phyloP scores from a whole-genome alignment of 2,888 invertebrate genomes.

The Molorchus minor region DNA sequence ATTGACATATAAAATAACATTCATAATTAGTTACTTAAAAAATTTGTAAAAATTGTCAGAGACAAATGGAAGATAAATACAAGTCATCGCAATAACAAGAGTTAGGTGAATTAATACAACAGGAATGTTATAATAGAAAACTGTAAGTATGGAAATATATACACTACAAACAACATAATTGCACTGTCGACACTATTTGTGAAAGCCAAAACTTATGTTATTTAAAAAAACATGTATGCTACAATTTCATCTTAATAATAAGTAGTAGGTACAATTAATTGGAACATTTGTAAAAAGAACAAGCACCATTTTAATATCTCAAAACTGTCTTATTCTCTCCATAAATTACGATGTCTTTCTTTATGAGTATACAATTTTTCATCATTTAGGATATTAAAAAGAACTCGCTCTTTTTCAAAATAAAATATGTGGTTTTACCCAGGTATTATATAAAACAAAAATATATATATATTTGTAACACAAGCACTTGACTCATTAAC shows the following conservation, averaged over 20 bases:
- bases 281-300: constrained; percentile 16
- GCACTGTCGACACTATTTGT: constrained; percentile 6
- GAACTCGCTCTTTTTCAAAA: not conserved
- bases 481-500: constrained; percentile 6
- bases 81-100: constrained; percentile 46
- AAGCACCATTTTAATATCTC: not conserved
- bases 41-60: constrained; percentile 34
- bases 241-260: constrained; percentile 19
- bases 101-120: constrained; percentile 50
- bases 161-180: constrained; percentile 12
- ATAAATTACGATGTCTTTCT: no score
- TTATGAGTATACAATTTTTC: no score
- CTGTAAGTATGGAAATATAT: constrained; percentile 46
- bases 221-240: constrained; percentile 15
- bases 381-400: not conserved
- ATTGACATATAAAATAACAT: constrained; percentile 57
- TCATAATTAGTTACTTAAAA: constrained; percentile 30
- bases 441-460: not conserved
- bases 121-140: constrained; percentile 56
- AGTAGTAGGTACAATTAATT: constrained; percentile 6
- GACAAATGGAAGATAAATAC: constrained; percentile 51
- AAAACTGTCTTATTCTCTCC: not conserved
- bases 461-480: constrained; percentile 3
- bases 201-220: constrained; percentile 17
- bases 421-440: not conserved